phyloP scores from a whole-genome alignment of 1,140 invertebrate species.

The Danaus melanippus region DNA sequence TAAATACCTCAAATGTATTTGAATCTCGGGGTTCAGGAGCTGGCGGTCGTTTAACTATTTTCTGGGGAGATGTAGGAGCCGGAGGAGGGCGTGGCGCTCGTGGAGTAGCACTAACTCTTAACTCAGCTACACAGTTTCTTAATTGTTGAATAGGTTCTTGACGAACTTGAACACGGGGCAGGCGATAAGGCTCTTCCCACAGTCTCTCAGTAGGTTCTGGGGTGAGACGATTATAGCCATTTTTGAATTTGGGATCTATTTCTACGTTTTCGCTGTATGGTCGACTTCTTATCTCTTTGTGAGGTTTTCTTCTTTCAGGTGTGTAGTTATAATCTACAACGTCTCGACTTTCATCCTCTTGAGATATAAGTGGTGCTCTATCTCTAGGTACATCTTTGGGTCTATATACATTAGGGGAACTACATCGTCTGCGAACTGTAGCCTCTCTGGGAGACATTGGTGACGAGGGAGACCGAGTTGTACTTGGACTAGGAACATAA shows the following conservation, averaged over 20 bases:
- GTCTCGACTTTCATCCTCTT: conserved; percentile 57
- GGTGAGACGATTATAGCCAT: conserved; percentile 50
- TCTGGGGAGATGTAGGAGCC: conserved; percentile 36
- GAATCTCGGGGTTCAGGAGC: conserved; percentile 62
- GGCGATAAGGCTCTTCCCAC: conserved; percentile 59
- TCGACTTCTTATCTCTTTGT: conserved; percentile 47
- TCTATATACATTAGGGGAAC: conserved; percentile 66
- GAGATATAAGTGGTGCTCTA: conserved; percentile 40
- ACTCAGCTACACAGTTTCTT: conserved; percentile 51
- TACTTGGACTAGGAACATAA: conserved; percentile 78
- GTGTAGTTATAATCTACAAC: conserved; percentile 52
- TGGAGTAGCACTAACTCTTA: conserved; percentile 54
- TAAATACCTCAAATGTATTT: conserved; percentile 62
- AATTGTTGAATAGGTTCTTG: conserved; percentile 57
- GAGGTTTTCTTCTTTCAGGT: conserved; percentile 43
- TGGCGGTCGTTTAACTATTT: conserved; percentile 45
- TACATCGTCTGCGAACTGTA: conserved; percentile 56
- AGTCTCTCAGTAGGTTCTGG: conserved; percentile 40
- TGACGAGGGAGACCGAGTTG: conserved; percentile 37
- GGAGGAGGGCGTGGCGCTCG: conserved; percentile 46
- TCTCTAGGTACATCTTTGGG: conserved; percentile 40
- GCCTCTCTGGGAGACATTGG: conserved; percentile 50
- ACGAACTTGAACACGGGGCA: conserved; percentile 50
- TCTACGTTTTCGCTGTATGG: conserved; percentile 68
- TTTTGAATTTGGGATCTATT: conserved; percentile 49